Conservation (phyloP, 2,797 vertebrate genomes). For the Alosa sapidissima region DNA sequence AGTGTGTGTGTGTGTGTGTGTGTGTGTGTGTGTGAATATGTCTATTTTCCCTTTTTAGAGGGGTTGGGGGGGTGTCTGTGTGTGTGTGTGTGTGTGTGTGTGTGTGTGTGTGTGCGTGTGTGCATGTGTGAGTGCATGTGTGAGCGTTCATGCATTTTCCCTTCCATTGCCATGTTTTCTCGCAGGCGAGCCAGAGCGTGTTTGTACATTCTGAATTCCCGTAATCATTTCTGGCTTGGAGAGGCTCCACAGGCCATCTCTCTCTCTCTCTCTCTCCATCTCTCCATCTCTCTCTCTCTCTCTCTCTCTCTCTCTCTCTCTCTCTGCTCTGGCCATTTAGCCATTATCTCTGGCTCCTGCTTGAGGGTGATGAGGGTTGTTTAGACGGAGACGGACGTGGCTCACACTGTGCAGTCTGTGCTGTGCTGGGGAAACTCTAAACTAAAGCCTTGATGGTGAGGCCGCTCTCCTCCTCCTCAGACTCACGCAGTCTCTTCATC, state of each 20-base stretch:
- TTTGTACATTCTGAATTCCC: slow-evolving; percentile 11
- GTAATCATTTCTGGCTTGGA: slow-evolving; percentile 15
- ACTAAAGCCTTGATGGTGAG: slow-evolving; percentile 10
- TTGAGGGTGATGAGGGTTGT: slow-evolving; percentile 1
- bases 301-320: slow-evolving; percentile 26
- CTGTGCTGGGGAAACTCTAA: slow-evolving; percentile 26
- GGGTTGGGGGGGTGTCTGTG: neutral
- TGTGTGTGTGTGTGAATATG: neutral
- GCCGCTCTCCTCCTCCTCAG: neutral
- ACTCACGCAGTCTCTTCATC: neutral
- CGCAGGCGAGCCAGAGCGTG: neutral
- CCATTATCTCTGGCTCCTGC: slow-evolving; percentile 27
- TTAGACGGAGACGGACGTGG: slow-evolving; percentile 26
- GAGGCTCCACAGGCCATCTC: slow-evolving; percentile 19
- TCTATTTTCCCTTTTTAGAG: neutral
- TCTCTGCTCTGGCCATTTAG: slow-evolving; percentile 33
- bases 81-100: no score
- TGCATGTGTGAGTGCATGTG: neutral
- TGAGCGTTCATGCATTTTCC: neutral
- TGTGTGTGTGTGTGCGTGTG: no score
- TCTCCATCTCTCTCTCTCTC: neutral
- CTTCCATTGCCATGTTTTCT: neutral
- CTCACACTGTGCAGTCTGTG: slow-evolving; percentile 16
- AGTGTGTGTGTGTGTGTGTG: no score
- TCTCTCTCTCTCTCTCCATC: neutral